Conservation (phyloP, 2,888 invertebrate species). For the Eurytoma adleriae region DNA sequence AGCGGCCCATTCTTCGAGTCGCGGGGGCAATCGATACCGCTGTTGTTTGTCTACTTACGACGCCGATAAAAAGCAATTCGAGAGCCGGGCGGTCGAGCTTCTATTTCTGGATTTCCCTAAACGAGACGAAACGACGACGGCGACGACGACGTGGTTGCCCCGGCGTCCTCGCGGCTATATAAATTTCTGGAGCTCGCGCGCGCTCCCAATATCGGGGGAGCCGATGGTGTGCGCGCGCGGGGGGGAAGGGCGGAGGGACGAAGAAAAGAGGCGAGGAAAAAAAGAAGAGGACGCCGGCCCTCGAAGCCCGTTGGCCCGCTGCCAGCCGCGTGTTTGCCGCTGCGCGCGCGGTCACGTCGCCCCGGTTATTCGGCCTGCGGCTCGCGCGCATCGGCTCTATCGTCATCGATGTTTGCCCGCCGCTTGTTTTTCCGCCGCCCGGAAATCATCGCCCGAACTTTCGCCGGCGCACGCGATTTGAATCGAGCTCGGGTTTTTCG, state of each 20-base stretch:
- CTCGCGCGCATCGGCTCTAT: not conserved
- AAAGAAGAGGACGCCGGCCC: slow-evolving; percentile 16
- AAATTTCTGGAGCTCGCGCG: slow-evolving; percentile 37
- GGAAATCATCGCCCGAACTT: not conserved
- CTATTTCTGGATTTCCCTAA: slow-evolving; percentile 53
- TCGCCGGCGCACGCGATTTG: not conserved
- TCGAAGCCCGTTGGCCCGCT: slow-evolving; percentile 38
- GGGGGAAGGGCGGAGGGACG: not conserved
- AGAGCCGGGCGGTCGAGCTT: slow-evolving; percentile 23
- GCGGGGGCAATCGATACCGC: slow-evolving; percentile 43
- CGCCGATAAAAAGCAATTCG: slow-evolving; percentile 53
- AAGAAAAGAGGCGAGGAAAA: not conserved
- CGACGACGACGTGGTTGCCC: no score
- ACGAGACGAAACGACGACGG: slow-evolving; percentile 15
- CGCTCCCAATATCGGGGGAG: slow-evolving; percentile 60
- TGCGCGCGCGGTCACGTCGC: not conserved
- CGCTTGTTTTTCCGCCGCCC: not conserved
- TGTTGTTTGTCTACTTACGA: slow-evolving; percentile 46
- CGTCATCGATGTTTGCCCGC: slow-evolving; percentile 15
- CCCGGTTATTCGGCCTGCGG: not conserved
- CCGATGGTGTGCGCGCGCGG: slow-evolving; percentile 2
- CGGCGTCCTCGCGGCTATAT: slow-evolving; percentile 4
- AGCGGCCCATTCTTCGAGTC: slow-evolving; percentile 5
- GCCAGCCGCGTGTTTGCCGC: slow-evolving; percentile 32
- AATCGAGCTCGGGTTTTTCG: not conserved